These are phyloP conservation scores for Todiramphus saurophagus DNA, from an alignment of 2,113 vertebrate species.

Conservation along the genomic window DNA sequence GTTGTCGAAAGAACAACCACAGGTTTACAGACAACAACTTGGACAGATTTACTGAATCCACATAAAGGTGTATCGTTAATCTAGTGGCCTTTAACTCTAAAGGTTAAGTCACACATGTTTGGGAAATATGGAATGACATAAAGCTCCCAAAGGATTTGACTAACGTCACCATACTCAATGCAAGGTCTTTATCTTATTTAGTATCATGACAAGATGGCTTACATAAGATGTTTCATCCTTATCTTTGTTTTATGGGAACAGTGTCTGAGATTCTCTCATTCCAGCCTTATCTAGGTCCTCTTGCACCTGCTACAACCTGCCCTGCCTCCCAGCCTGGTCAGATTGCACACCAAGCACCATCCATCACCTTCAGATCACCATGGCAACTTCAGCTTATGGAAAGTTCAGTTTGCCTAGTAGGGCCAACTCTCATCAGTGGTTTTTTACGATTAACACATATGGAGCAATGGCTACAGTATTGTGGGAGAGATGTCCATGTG, in stretches of 20 bases:
- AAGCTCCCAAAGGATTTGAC: neutral
- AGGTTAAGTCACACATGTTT: neutral
- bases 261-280: neutral
- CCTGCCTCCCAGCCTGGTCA: neutral
- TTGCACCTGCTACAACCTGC: neutral
- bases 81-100: neutral
- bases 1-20: neutral
- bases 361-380: neutral
- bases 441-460: neutral
- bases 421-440: neutral
- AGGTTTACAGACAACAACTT: neutral
- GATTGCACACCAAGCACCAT: neutral
- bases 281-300: neutral
- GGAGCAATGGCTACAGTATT: neutral
- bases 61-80: rapidly evolving
- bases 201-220: neutral
- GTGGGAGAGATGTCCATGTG: neutral
- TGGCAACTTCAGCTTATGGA: neutral
- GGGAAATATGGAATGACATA: neutral
- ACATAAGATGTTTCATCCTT: neutral
- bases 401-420: neutral
- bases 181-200: neutral
- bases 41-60: neutral
- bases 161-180: neutral
- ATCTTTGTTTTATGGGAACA: neutral